Percentiles rank a stretch among this genome's conserved stretches.
These are phyloP conservation scores for Mnemiopsis leidyi DNA, from an alignment of 37 sponge, comb jelly and placozoan genomes.

Conservation along the genomic window DNA sequence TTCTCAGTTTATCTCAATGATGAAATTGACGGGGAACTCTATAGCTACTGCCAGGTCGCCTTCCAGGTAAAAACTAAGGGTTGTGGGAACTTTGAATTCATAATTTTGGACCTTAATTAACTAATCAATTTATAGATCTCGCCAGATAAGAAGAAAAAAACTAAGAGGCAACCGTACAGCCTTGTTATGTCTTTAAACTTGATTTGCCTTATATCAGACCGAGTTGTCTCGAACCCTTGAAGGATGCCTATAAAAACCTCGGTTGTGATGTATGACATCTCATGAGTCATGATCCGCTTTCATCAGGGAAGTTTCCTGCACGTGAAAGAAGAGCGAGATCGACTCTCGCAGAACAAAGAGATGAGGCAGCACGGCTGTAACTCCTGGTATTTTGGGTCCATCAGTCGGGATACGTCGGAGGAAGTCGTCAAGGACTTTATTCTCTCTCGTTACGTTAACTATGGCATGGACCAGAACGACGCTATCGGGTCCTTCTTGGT, in stretches of 20 bases:
- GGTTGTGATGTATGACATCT: no score
- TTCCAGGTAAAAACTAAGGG: constrained; percentile 8
- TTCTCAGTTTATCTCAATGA: constrained; percentile 13
- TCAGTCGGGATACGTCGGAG: not conserved
- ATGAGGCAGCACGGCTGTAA: not conserved
- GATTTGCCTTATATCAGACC: no score
- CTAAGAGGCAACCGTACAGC: no score
- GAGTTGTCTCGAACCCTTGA: no score
- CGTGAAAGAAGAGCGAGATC: constrained; percentile 15
- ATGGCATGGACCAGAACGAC: not conserved
- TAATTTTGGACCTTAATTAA: no score
- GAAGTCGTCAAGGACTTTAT: constrained; percentile 2
- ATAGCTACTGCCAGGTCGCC: not conserved
- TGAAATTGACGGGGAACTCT: not conserved
- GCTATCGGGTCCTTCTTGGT: constrained; percentile 23
- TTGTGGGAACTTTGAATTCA: no score
- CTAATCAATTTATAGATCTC: no score
- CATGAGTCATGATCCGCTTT: no score
- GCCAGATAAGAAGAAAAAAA: no score
- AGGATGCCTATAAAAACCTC: no score
- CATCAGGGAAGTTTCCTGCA: constrained; percentile 24
- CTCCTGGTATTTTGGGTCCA: constrained; percentile 22
- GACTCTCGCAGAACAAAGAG: not conserved
- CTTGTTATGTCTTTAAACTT: no score
- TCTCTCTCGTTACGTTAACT: constrained; percentile 5